Evolutionary conservation across 2,888 invertebrate genomes (phyloP).

Genomic region (Folsomia manolachei): DNA sequence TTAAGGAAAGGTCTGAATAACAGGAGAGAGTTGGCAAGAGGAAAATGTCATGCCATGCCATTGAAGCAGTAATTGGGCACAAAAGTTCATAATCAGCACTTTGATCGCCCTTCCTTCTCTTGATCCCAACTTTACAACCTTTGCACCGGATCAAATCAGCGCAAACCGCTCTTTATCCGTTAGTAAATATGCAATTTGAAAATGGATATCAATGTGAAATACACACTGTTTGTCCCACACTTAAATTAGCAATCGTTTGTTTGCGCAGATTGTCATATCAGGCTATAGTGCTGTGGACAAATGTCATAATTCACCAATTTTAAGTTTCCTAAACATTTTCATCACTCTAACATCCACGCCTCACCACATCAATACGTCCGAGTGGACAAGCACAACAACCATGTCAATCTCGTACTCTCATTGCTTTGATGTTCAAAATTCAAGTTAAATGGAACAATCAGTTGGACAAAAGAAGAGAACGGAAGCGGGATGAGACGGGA

Average conservation of each 20-base stretch:
- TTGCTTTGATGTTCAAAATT: background rate
- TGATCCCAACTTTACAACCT: too few species aligned
- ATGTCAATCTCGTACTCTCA: background rate
- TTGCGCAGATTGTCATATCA: too few species aligned
- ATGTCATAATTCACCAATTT: too few species aligned
- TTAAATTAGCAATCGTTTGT: too few species aligned
- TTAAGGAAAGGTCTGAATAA: slow-evolving; percentile 19
- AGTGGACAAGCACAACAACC: too few species aligned
- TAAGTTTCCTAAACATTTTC: background rate
- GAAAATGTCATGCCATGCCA: background rate
- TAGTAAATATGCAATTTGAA: too few species aligned
- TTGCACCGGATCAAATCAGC: background rate
- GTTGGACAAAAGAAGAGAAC: background rate
- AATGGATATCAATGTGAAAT: too few species aligned
- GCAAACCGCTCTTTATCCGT: too few species aligned
- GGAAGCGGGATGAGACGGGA: background rate
- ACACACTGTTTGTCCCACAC: too few species aligned
- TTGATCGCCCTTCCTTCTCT: background rate
- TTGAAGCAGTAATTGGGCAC: background rate
- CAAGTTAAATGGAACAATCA: background rate
- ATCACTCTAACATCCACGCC: too few species aligned
- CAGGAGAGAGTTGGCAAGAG: background rate
- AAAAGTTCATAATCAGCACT: background rate
- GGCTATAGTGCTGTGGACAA: too few species aligned
- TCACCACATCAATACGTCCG: too few species aligned